Conservation (phyloP, 37 sponge, comb jelly and placozoan species). For the Eunapius fragilis region DNA sequence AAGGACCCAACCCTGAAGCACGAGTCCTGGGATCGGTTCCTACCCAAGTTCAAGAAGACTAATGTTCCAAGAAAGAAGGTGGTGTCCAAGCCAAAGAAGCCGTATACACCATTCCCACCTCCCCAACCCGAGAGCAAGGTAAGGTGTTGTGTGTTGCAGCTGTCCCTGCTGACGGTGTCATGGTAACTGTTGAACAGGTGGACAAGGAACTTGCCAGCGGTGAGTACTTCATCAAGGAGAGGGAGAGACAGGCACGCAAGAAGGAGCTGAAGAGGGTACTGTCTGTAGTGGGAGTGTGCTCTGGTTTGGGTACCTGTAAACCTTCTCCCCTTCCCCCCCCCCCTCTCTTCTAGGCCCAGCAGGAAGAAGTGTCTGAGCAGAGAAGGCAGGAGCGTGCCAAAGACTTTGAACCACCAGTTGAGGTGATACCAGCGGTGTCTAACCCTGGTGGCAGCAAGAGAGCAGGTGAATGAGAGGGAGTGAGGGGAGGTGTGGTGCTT, state of each 20-base stretch:
- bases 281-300: too few relatives aligned
- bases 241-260: constrained; percentile 71
- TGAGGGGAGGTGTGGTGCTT: not conserved
- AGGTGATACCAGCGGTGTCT: not conserved
- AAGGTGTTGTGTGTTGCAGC: not conserved
- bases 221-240: constrained; percentile 96
- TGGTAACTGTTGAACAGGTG: constrained; percentile 47
- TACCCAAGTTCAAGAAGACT: constrained; percentile 94
- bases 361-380: constrained; percentile 10
- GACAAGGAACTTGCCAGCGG: constrained; percentile 96
- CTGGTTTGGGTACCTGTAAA: not conserved
- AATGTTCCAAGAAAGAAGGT: constrained; percentile 83
- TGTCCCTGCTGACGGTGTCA: not conserved
- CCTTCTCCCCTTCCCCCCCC: too few relatives aligned
- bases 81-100: constrained; percentile 64
- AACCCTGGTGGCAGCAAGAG: too few relatives aligned
- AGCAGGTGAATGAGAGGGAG: not conserved
- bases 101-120: constrained; percentile 98
- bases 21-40: constrained; percentile 98
- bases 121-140: constrained; percentile 98
- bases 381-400: constrained; percentile 24
- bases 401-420: constrained; percentile 23
- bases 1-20: constrained; percentile 88
- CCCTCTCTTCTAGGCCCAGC: not conserved
- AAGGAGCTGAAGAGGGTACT: constrained; percentile 40